Conservation (phyloP, 2,113 vertebrate species). For the Mohoua ochrocephala region DNA sequence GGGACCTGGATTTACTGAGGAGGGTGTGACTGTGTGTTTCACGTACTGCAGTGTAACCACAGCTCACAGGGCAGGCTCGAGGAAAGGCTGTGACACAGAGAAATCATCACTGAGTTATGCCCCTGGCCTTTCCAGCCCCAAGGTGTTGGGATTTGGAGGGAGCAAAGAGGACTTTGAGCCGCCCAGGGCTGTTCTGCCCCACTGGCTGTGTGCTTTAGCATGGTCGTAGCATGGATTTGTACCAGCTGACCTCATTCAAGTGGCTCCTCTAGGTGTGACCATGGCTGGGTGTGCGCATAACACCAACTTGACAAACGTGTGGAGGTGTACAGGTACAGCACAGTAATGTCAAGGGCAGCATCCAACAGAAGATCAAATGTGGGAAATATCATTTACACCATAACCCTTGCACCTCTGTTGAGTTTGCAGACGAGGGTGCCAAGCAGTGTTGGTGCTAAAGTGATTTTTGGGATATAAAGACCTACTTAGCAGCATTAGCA, state of each 20-base stretch:
- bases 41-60: neutral
- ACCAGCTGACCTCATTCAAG: neutral
- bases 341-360: neutral
- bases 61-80: neutral
- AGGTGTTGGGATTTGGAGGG: neutral
- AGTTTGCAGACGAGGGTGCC: neutral
- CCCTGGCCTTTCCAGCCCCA: neutral
- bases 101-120: neutral
- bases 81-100: neutral
- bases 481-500: neutral
- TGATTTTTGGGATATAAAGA: neutral
- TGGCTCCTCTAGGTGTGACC: neutral
- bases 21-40: neutral
- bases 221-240: neutral
- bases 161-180: neutral
- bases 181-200: neutral
- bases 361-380: neutral
- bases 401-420: neutral
- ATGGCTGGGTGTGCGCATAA: neutral
- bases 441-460: neutral
- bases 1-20: neutral
- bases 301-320: neutral
- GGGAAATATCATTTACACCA: neutral
- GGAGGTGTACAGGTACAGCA: neutral
- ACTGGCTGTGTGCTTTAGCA: neutral